These are phyloP conservation scores for Trisateles emortualis DNA, from an alignment of 2,888 invertebrate genomes.

Conservation along the genomic window DNA sequence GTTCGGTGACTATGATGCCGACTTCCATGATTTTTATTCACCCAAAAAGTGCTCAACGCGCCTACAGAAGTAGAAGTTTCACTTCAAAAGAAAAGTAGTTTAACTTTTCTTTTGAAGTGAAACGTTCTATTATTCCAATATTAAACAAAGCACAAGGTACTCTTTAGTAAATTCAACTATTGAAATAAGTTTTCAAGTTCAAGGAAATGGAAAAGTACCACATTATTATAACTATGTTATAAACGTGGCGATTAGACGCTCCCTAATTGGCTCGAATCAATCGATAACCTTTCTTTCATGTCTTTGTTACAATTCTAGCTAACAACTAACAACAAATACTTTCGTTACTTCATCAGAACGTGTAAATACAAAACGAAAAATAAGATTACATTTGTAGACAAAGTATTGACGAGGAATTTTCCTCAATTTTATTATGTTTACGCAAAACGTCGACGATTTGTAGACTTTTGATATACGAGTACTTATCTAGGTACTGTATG, in stretches of 20 bases:
- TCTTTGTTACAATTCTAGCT: not conserved
- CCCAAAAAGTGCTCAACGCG: no score
- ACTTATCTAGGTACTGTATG: no score
- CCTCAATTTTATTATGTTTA: not conserved
- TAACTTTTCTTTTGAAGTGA: no score
- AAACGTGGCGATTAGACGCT: not conserved
- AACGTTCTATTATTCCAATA: no score
- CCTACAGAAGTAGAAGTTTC: no score
- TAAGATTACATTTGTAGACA: not conserved
- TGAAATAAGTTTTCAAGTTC: not conserved
- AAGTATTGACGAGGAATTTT: not conserved
- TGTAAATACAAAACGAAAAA: not conserved
- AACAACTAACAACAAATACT: not conserved
- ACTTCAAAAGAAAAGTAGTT: no score
- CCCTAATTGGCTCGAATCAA: conserved; percentile 1
- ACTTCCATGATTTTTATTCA: no score
- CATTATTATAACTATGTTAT: not conserved
- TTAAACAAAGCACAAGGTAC: no score
- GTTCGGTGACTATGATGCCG: no score
- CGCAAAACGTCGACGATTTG: no score
- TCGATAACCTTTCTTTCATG: not conserved
- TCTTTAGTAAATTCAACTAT: not conserved
- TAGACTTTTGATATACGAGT: no score
- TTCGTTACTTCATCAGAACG: not conserved
- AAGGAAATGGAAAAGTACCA: not conserved